Evolutionary conservation across 1,140 invertebrate genomes (phyloP), one percentile per base, ranked within the genome.

Genomic region (Nymphalis io): DNA sequence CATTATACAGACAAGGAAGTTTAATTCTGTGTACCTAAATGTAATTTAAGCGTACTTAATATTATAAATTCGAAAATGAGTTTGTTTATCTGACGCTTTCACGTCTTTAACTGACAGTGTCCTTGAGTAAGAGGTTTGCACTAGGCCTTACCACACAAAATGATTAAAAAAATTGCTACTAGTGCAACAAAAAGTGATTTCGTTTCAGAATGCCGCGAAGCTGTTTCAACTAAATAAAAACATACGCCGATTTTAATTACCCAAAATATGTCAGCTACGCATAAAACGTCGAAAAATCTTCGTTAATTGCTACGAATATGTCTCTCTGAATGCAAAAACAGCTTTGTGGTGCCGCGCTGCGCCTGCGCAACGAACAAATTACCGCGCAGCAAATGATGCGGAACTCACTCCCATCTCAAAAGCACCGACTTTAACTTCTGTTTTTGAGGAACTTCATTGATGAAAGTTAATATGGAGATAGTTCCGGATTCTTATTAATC

Each of bases 201-300:
- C 15, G 6, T 21, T 18, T 21, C 18, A 21, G 20, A 53, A 18
- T 18, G 48, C 48, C 48, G 48, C 48, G 6, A 21, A 12, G 15
- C 44, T 16, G 6, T 46, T 53, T 21, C 18, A 21, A 53, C 48
- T 21, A 53, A 53, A 53, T 53, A 53, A 53, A 53, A 53, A 53
- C 48, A 53, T 33, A 33, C 27, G 2, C 48, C 48, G 48, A 21
- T 72, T 78, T 79, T 83, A 83, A 83, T 81, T 83, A 79, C 76
- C 48, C 80, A 82, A 84, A 53, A 53, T 53, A 53, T 53, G 48
- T 53, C 48, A 53, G 48, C 20, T 53, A 53, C 48, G 48, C 48
- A 20, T 53, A 53, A 82, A 61, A 62, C 48, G 68, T 62, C 62
- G 62, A 60, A 74, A 74, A 74, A 64, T 44, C 21, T 48, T 27